Evolutionary conservation across 1,140 invertebrate species (phyloP), one percentile per base, ranked within the genome.

Genomic region (Phthorimaea operculella): DNA sequence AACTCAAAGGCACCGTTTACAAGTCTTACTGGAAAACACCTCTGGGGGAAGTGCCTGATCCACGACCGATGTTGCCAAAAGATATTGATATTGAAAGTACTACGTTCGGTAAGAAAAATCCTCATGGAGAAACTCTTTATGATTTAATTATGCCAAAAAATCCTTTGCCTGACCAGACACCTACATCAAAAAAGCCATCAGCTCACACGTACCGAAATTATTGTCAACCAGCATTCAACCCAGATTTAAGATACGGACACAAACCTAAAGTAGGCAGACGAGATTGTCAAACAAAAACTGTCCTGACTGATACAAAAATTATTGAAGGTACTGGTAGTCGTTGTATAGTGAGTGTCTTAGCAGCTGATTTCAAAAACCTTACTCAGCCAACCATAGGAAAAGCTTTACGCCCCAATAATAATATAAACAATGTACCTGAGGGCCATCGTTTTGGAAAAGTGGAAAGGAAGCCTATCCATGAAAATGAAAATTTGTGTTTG

Each of bases 1-100:
- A 87, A 51, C 59, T 87, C 11, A 76, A 75, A 61, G 74, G 81
- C 53, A 83, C 85, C 0, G 53, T 64, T 6, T 85, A 83, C 60
- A 53, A 54, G 11, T 81, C 77, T 12, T 83, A 76, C 45, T 87
- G 86, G 85, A 74, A 76, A 36, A 69, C 74, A 55, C 47, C 59
- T 33, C n/a, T 83, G n/a, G 85, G 85, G 1, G 69, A 66, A 62
- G 14, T 57, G 15, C 60, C 63, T 11, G 83, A 86, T 72, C 63
- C 64, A 28, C 57, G 60, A 21, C 70, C 75, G 12, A 68, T 67
- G 21, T 56, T 87, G 33, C 83, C 83, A 14, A 50, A 54, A 47
- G 75, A 76, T 55, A 70, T 79, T 57, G 65, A 80, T 58, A 54
- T 64, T 12, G 21, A 63, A 36, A 57, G 58, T 14, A 70, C 61